Percentiles rank a stretch among this genome's conserved stretches.
Evolutionary conservation across 2,113 vertebrate genomes (phyloP).

Genomic region (Archilochus colubris): DNA sequence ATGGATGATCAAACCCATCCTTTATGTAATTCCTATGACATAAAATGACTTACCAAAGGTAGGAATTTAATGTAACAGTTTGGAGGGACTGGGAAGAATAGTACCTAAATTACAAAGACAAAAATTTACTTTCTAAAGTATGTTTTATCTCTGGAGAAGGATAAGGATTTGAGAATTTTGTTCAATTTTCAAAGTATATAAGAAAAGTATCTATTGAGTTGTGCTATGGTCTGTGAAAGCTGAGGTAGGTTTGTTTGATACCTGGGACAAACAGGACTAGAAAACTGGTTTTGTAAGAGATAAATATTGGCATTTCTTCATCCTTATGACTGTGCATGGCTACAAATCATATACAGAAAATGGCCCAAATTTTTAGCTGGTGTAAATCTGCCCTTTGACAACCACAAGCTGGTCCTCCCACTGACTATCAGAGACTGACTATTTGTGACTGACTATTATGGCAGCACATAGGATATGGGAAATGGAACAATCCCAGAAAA

Average conservation of each 20-base stretch:
- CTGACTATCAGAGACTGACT: not conserved
- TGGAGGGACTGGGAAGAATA: not conserved
- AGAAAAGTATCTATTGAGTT: not conserved
- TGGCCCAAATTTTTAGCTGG: not conserved
- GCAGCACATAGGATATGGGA: not conserved
- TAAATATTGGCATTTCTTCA: not conserved
- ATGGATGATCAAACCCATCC: not conserved
- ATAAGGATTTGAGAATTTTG: not conserved
- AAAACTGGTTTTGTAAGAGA: not conserved
- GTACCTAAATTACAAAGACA: not conserved
- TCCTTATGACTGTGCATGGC: not conserved
- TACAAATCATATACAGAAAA: not conserved
- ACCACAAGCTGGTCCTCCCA: not conserved
- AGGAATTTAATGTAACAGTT: not conserved
- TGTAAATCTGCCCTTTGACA: not conserved
- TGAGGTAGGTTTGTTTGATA: not conserved
- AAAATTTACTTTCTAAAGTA: not conserved
- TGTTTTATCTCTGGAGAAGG: not conserved
- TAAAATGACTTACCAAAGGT: not conserved
- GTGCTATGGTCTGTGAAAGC: not conserved
- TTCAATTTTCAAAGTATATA: not conserved
- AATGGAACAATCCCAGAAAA: conserved; percentile 42
- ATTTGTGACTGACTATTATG: not conserved
- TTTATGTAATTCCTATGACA: not conserved
- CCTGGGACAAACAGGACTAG: not conserved